Evolutionary conservation across 2,113 vertebrate species (phyloP).

Genomic region (Tenrec ecaudatus): DNA sequence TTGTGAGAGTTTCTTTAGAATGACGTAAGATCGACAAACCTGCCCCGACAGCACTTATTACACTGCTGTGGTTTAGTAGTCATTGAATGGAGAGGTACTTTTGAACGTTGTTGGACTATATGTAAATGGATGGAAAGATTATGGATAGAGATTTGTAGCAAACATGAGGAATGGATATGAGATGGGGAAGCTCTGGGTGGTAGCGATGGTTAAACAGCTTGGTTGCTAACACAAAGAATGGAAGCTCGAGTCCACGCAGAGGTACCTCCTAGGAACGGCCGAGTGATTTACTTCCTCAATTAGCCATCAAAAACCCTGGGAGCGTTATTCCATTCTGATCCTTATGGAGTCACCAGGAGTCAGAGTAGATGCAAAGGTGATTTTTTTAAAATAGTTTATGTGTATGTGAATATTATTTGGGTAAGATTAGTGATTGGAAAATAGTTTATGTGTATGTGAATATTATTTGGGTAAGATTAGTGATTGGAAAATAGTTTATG

Average conservation of each 20-base stretch:
- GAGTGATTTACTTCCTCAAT: neutral
- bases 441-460: neutral
- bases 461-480: neutral
- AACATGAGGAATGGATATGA: neutral
- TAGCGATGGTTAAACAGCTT: neutral
- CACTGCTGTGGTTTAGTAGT: too few relatives aligned
- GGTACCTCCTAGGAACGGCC: neutral
- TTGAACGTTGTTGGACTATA: neutral
- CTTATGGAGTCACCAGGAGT: neutral
- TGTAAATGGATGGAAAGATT: neutral
- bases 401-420: neutral
- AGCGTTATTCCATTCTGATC: neutral
- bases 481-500: neutral
- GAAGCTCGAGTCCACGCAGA: neutral
- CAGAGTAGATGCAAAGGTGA: neutral
- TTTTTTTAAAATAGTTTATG: neutral
- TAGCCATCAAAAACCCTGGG: neutral
- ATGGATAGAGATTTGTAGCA: neutral
- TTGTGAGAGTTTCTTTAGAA: neutral
- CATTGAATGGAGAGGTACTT: neutral
- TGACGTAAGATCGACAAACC: conserved; percentile 3
- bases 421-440: neutral
- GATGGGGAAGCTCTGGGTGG: neutral
- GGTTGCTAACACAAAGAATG: neutral
- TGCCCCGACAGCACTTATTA: neutral